These are phyloP conservation scores for Theonella swinhoei DNA, from an alignment of 37 sponge, comb jelly and placozoan genomes.

Conservation along the genomic window DNA sequence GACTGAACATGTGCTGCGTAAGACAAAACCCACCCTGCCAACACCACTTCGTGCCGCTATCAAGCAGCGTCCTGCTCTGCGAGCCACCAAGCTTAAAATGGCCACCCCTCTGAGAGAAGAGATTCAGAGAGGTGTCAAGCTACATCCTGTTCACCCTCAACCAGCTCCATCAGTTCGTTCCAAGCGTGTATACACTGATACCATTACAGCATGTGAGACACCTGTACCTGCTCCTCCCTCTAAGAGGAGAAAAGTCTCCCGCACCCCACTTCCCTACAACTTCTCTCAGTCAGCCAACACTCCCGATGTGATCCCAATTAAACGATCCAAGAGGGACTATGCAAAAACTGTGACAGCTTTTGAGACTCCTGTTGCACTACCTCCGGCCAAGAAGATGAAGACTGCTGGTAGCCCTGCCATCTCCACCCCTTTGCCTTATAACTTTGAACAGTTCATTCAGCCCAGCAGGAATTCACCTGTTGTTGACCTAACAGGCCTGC, in stretches of 20 bases:
- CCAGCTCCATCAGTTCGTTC: neutral
- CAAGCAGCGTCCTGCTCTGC: constrained; percentile 26
- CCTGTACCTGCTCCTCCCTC: constrained; percentile 37
- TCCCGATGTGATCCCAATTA: neutral
- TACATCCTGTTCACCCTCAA: constrained; percentile 17
- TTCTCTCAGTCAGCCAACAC: neutral
- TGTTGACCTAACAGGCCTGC: constrained; percentile 13
- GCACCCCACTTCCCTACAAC: neutral
- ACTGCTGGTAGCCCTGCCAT: neutral
- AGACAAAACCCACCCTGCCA: constrained; percentile 37
- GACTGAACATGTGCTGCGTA: neutral
- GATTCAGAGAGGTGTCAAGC: constrained; percentile 24
- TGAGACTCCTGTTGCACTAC: too few relatives aligned
- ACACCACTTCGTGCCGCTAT: constrained; percentile 41
- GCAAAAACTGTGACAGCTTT: neutral
- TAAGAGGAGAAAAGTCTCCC: constrained; percentile 38
- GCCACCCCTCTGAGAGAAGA: constrained; percentile 61
- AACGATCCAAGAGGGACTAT: neutral
- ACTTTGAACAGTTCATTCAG: constrained; percentile 27
- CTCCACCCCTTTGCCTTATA: constrained; percentile 26
- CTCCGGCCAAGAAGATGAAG: neutral
- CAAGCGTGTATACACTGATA: constrained; percentile 37
- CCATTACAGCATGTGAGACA: constrained; percentile 23
- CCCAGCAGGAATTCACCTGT: neutral
- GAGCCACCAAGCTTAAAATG: constrained; percentile 34